These are phyloP conservation scores for Triplophysa tibetana DNA, from an alignment of 2,113 vertebrate genomes.

Conservation along the genomic window DNA sequence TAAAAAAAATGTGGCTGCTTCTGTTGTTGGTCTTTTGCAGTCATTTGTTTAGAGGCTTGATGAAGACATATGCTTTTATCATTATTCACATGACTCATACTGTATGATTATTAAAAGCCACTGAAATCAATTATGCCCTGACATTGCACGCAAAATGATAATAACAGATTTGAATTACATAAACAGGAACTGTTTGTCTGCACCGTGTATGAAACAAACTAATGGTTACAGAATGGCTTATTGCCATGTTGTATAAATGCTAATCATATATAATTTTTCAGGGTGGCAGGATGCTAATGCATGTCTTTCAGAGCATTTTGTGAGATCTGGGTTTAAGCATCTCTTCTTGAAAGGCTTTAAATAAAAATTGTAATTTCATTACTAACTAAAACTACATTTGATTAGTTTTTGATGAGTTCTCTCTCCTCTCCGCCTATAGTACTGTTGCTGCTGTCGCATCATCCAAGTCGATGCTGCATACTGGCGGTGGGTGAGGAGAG, in stretches of 20 bases:
- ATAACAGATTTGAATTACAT: not conserved
- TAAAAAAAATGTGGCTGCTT: not conserved
- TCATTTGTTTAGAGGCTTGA: not conserved
- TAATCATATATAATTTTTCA: not conserved
- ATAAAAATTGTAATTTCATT: too few species aligned
- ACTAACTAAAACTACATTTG: too few species aligned
- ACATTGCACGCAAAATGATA: conserved; percentile 9
- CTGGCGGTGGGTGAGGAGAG: too few species aligned
- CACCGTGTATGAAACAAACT: not conserved
- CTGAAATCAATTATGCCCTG: not conserved
- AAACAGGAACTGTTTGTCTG: not conserved
- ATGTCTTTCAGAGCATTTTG: not conserved
- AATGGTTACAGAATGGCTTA: not conserved
- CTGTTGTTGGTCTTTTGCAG: not conserved
- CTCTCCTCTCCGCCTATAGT: too few species aligned
- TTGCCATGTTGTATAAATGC: not conserved
- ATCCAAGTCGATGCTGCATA: too few species aligned
- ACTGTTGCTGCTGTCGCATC: too few species aligned
- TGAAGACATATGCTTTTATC: not conserved
- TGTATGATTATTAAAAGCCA: not conserved
- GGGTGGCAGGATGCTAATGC: not conserved
- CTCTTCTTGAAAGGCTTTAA: too few species aligned
- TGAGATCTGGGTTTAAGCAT: not conserved
- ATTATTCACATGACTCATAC: not conserved
- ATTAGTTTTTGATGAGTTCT: too few species aligned